Percentiles rank a stretch among this genome's conserved stretches.
phyloP scores from a whole-genome alignment of 1,140 invertebrate species.

The Drosophila bipectinata region DNA sequence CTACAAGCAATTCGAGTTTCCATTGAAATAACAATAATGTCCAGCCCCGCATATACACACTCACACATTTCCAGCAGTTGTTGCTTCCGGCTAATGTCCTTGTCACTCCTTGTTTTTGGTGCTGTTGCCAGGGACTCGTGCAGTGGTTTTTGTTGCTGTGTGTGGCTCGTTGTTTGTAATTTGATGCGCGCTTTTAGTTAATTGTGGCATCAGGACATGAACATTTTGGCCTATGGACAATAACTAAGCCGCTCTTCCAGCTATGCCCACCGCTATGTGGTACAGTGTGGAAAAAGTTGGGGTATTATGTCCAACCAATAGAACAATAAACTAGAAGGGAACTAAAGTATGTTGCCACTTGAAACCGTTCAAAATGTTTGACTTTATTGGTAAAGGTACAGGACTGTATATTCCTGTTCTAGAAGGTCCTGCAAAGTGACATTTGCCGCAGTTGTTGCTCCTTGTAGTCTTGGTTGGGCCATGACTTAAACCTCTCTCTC shows the following conservation, averaged over 20 bases:
- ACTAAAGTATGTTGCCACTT: too few species aligned
- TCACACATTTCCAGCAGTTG: slow-evolving; percentile 49
- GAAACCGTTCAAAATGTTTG: too few species aligned
- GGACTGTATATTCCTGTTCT: neutral
- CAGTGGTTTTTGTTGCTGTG: slow-evolving; percentile 36
- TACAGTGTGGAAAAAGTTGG: slow-evolving; percentile 16
- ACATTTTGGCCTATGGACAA: slow-evolving; percentile 63
- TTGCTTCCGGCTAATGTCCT: slow-evolving; percentile 77
- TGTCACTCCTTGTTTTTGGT: slow-evolving; percentile 50
- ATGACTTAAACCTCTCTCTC: slow-evolving; percentile 32
- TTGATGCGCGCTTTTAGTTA: slow-evolving; percentile 82
- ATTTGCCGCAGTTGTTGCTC: slow-evolving; percentile 67
- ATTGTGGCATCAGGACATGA: slow-evolving; percentile 81
- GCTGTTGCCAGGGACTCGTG: slow-evolving; percentile 38
- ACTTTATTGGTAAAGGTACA: too few species aligned
- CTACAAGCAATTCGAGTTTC: slow-evolving; percentile 70
- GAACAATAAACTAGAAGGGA: too few species aligned
- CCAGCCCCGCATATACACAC: neutral
- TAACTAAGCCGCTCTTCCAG: slow-evolving; percentile 62
- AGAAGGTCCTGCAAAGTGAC: slow-evolving; percentile 46
- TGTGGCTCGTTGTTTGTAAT: slow-evolving; percentile 71
- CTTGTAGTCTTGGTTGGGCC: slow-evolving; percentile 46
- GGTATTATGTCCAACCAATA: too few species aligned
- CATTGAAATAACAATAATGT: slow-evolving; percentile 77
- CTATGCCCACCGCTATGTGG: slow-evolving; percentile 6